Evolutionary conservation across 2,888 invertebrate species (phyloP).

Genomic region (Rapana venosa): DNA sequence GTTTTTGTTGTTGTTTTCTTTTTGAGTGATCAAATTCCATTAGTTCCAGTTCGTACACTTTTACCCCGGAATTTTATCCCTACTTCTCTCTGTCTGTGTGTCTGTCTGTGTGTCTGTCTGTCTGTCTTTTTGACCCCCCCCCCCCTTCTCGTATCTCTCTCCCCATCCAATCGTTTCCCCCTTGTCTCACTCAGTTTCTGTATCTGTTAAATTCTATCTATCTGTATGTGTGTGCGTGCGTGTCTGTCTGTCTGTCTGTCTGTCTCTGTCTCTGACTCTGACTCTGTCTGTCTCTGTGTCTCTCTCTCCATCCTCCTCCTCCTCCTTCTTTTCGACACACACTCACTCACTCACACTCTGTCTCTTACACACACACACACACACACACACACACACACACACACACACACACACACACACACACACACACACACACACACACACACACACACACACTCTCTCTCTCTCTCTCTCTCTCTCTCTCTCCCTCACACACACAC

Average conservation of each 20-base stretch:
- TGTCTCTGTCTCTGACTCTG: not conserved
- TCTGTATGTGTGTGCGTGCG: not conserved
- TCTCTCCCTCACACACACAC: not conserved
- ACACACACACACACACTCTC: not conserved
- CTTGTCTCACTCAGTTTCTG: too few relatives aligned
- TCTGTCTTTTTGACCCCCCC: too few relatives aligned
- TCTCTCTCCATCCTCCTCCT: not conserved
- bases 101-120: too few relatives aligned
- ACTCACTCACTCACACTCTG: not conserved
- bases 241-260: not conserved
- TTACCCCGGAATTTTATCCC: too few relatives aligned
- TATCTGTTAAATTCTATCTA: not conserved
- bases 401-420: not conserved
- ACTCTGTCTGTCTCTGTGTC: not conserved
- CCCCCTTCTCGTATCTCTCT: too few relatives aligned
- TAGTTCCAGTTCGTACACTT: too few relatives aligned
- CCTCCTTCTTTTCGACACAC: not conserved
- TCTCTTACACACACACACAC: not conserved
- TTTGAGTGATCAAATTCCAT: too few relatives aligned
- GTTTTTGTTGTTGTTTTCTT: too few relatives aligned
- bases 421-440: not conserved
- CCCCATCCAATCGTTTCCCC: too few relatives aligned
- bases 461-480: conserved; percentile 6
- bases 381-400: not conserved
- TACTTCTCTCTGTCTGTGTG: too few relatives aligned